phyloP scores from a whole-genome alignment of 2,797 vertebrate species.

The Microchirus variegatus region DNA sequence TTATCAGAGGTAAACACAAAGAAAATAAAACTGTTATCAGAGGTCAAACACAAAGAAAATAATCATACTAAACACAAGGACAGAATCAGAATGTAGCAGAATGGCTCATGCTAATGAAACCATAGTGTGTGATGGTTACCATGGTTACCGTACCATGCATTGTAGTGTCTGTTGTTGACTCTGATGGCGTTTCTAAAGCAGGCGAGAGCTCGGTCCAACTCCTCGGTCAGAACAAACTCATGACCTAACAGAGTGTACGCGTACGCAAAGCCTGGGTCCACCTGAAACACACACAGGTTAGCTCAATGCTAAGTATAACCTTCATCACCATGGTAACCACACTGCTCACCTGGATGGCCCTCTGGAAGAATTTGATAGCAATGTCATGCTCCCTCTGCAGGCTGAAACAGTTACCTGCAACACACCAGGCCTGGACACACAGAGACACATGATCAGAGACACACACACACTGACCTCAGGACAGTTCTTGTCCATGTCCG shows the following conservation, averaged over 20 bases:
- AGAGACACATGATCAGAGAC: not conserved
- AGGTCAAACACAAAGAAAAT: too few species aligned
- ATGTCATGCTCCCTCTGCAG: slow-evolving; percentile 97
- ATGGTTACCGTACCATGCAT: slow-evolving; percentile 86
- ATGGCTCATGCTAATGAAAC: not conserved
- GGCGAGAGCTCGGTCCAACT: slow-evolving; percentile 94
- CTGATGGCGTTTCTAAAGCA: slow-evolving; percentile 97
- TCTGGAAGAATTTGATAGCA: slow-evolving; percentile 98
- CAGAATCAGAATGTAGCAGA: not conserved
- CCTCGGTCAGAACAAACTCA: slow-evolving; percentile 95
- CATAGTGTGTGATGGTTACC: not conserved
- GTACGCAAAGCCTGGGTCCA: slow-evolving; percentile 96
- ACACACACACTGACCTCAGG: slow-evolving; percentile 84
- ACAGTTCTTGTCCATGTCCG: slow-evolving; percentile 98
- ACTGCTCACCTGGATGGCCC: slow-evolving; percentile 92
- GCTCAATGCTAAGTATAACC: not conserved
- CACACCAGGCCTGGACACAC: slow-evolving; percentile 93
- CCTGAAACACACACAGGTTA: slow-evolving; percentile 85
- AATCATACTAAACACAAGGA: not conserved
- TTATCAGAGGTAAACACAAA: too few species aligned
- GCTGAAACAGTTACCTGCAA: slow-evolving; percentile 98
- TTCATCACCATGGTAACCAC: not conserved
- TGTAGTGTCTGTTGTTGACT: slow-evolving; percentile 96
- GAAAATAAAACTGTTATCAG: too few species aligned
- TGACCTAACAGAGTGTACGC: slow-evolving; percentile 96